Base-by-base conservation (phyloP, 2,888 invertebrate genomes). In the Podotricha telesiphe region DNA sequence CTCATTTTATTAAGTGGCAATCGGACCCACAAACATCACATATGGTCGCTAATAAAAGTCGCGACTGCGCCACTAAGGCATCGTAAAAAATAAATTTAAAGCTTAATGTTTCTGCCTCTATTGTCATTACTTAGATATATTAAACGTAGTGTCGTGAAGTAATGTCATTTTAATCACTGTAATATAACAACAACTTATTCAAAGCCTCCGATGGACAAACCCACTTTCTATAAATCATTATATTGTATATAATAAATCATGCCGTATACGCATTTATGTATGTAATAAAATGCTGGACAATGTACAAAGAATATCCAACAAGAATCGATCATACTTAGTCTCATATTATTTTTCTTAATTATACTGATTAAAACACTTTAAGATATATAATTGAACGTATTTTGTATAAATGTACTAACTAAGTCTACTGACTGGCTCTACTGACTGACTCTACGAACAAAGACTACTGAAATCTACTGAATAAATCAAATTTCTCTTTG, bases 91-190 rank as follows among this genome's bases (percentile, higher is more conserved):
- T 28, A 13, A 53, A 28, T n/a, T 28, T n/a, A n/a, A 34, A 34
- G 17, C 53, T 10, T 34, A 34, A n/a, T 28, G 22, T 15, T 28
- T 2, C 28, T 28, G n/a, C 28, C 22, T 6, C 22, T 28, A 51
- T 51, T 51, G 28, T 10, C 28, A 28, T 28, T n/a, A 20, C 40
- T 58, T 40, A 58, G 13, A 0, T 10, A 8, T 20, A 19, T 42
- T 15, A 42, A 15, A 15, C 15, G 4, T 20, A 11, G 15, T 45
- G 10, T 45, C 10, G 3, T 42, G 22, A n/a, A 8, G 11, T 59
- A 42, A 59, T 59, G 42, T 42, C n/a, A 59, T 22, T 59, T 59
- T 59, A 59, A 59, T 40, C 22, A 59, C 59, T 22, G 7, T 42
- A 11, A 42, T 20, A 58, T 45, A 22, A 59, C n/a, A 45, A 59